Percentiles rank a stretch among this genome's conserved stretches.
These are phyloP conservation scores for Argyrosomus japonicus DNA, from an alignment of 2,113 vertebrate genomes.

Conservation along the genomic window DNA sequence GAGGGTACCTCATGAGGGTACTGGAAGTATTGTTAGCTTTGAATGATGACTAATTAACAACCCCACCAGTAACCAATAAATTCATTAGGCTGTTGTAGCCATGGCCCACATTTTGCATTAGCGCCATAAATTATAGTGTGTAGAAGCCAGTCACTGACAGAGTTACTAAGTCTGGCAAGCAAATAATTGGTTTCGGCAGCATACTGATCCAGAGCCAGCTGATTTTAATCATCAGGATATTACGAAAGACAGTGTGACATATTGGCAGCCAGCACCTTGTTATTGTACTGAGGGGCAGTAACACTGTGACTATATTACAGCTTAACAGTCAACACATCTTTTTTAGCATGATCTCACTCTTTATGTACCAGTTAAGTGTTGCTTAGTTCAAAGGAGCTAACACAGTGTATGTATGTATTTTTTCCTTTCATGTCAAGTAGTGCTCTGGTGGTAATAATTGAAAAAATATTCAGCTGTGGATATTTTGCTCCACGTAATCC, in stretches of 20 bases:
- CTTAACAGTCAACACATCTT: not conserved
- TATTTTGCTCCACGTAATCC: not conserved
- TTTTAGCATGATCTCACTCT: not conserved
- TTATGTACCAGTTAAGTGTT: not conserved
- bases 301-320: not conserved
- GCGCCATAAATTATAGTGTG: slow-evolving; percentile 9
- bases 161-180: slow-evolving; percentile 12
- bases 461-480: not conserved
- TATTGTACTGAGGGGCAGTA: not conserved
- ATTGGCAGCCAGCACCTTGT: not conserved
- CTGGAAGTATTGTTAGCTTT: not conserved
- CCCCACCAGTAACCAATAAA: slow-evolving; percentile 33
- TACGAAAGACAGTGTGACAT: not conserved
- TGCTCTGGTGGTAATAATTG: not conserved
- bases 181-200: slow-evolving; percentile 24
- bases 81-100: slow-evolving; percentile 36
- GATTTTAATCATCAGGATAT: slow-evolving; percentile 33
- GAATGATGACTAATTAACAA: slow-evolving; percentile 51
- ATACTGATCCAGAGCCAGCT: slow-evolving; percentile 8
- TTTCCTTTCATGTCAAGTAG: not conserved
- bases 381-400: not conserved
- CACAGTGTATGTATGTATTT: not conserved
- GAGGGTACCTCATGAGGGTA: not conserved
- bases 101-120: slow-evolving; percentile 32
- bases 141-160: not conserved